Conservation (phyloP, 2,888 invertebrate species). For the Dromius quadrimaculatus region DNA sequence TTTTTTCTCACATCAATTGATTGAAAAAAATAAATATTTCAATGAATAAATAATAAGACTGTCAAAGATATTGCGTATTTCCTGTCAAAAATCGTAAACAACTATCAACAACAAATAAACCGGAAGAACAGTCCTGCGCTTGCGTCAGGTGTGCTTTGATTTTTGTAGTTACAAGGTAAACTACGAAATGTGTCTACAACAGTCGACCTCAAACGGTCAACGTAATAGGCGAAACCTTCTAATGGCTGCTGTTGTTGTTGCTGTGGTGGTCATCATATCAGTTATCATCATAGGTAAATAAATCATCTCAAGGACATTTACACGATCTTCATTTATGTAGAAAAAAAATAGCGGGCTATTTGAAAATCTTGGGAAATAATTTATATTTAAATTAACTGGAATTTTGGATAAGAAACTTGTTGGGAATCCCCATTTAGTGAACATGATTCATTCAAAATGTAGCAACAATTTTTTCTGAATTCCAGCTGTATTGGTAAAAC, state of each 20-base stretch:
- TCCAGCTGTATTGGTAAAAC: too few relatives aligned
- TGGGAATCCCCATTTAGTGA: not conserved
- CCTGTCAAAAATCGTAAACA: not conserved
- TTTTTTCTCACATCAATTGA: too few relatives aligned
- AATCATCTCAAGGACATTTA: slow-evolving; percentile 30
- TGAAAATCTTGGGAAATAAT: not conserved
- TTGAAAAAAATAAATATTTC: too few relatives aligned
- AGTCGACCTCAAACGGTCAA: slow-evolving; percentile 16
- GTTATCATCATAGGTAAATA: slow-evolving; percentile 36
- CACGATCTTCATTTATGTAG: too few relatives aligned
- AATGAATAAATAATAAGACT: too few relatives aligned
- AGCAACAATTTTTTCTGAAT: too few relatives aligned
- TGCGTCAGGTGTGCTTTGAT: slow-evolving; percentile 22
- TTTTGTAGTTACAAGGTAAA: slow-evolving; percentile 22
- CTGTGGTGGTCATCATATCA: not conserved
- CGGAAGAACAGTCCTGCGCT: not conserved
- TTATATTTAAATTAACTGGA: not conserved
- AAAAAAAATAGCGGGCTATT: too few relatives aligned
- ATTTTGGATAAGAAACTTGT: not conserved
- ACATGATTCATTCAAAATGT: too few relatives aligned
- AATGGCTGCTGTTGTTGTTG: slow-evolving; percentile 21
- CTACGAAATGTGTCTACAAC: slow-evolving; percentile 31
- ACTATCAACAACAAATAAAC: not conserved
- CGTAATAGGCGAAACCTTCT: not conserved
- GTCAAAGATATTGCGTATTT: too few relatives aligned